phyloP scores from a whole-genome alignment of 1,140 invertebrate species.

The Nasonia longicornis region DNA sequence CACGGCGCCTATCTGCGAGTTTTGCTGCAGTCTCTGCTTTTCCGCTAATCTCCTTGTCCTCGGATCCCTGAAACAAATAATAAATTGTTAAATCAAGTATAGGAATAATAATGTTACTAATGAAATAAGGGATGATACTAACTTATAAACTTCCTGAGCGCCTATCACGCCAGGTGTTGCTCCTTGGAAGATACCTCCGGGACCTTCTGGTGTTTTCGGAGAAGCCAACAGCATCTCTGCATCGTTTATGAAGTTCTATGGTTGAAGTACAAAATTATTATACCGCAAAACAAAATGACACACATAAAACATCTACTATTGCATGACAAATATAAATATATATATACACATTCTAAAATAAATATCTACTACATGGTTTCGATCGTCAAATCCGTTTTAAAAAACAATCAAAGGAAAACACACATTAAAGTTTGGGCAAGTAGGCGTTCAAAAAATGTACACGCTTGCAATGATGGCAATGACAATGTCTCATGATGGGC shows the following conservation, averaged over 20 bases:
- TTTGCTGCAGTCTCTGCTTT: conserved; percentile 78
- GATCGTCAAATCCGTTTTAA: conserved; percentile 41
- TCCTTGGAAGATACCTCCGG: conserved; percentile 69
- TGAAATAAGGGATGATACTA: conserved; percentile 49
- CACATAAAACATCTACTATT: conserved; percentile 40
- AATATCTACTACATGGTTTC: conserved; percentile 47
- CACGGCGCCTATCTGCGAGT: conserved; percentile 75
- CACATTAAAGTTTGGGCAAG: conserved; percentile 29
- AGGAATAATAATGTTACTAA: background rate
- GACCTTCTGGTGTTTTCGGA: conserved; percentile 77
- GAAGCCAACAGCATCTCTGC: conserved; percentile 81
- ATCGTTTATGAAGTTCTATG: conserved; percentile 84
- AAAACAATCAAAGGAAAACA: conserved; percentile 34
- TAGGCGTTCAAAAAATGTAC: conserved; percentile 31
- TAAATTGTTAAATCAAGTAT: conserved; percentile 11
- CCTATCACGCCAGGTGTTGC: conserved; percentile 93
- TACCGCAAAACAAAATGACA: background rate
- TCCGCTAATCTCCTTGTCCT: conserved; percentile 83
- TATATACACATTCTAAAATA: conserved; percentile 32
- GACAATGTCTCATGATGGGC: conserved; percentile 31
- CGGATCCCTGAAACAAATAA: conserved; percentile 77
- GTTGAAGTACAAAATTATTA: conserved; percentile 51
- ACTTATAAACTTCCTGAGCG: conserved; percentile 93
- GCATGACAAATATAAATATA: conserved; percentile 40
- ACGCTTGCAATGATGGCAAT: conserved; percentile 46